These are phyloP conservation scores for Alfaro cultratus DNA, from an alignment of 2,797 vertebrate genomes.

Conservation along the genomic window DNA sequence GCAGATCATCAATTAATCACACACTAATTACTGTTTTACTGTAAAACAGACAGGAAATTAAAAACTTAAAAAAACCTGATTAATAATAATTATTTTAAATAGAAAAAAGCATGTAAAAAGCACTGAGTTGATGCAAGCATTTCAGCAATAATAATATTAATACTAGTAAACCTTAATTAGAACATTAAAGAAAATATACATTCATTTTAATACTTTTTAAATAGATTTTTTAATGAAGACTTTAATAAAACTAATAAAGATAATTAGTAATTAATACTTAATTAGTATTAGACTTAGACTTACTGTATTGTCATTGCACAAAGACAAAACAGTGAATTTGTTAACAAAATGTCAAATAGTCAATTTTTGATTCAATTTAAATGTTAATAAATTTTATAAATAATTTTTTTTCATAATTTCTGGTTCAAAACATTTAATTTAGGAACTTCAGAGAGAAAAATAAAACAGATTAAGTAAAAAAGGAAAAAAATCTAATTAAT, in stretches of 20 bases:
- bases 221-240: neutral
- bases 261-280: neutral
- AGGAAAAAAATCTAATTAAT: neutral
- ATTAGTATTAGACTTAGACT: neutral
- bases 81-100: neutral
- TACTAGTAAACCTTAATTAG: neutral
- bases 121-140: neutral
- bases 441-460: neutral
- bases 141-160: neutral
- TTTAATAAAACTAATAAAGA: neutral
- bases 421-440: neutral
- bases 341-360: neutral
- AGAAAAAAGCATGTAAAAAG: neutral
- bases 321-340: no score
- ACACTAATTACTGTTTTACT: neutral
- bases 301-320: no score
- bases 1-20: slow-evolving; percentile 4
- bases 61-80: neutral
- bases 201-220: neutral
- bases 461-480: neutral
- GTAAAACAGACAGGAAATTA: neutral
- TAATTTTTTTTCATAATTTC: no score
- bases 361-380: neutral
- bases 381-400: neutral
- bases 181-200: neutral